Base-by-base conservation (phyloP, 2,113 vertebrate species). In the Sus scrofa region DNA sequence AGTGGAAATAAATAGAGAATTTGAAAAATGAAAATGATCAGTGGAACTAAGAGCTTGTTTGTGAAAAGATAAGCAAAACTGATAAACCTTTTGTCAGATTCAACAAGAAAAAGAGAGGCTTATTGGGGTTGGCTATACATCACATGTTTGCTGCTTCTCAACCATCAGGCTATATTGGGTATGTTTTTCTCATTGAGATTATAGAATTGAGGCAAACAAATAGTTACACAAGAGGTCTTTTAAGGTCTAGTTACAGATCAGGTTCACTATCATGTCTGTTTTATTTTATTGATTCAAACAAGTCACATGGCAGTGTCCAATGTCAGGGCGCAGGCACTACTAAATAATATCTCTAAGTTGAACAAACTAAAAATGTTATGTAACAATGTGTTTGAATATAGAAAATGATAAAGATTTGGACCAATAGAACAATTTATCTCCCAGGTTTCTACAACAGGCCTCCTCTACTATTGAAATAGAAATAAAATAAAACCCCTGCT, bases 371-470 rank as follows among this genome's bases (percentile, higher is more conserved):
- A 78, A 60, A 22, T 44, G n/a, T 56, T 22, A 20, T 12, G 3
- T 34, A 7, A 8, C 6, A 71, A 52, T 50, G 16, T 15, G 1
- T 37, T 27, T 32, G 60, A 62, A 26, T 14, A 27, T 6, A 74
- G 58, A 60, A 60, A 70, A 58, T 15, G 32, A 14, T 65, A n/a
- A 32, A 79, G n/a, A n/a, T 26, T 26, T 27, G 19, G 14, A 1
- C 60, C 22, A 54, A 7, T n/a, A 22, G 75, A 5, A 10, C 26
- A 74, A 60, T 4, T 2, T 13, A 12, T 19, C 13, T 1, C 24
- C 19, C 32, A 20, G 10, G 11, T 13, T 60, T 39, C 27, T 34
- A 32, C 14, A 37, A 5, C 1, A 7, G 0, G 77, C 20, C 6
- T 34, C 16, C 22, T 62, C 19, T 0, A 3, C 44, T n/a, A 14